Conservation (phyloP, 2,888 invertebrate genomes). For the Cryptus viduatorius region DNA sequence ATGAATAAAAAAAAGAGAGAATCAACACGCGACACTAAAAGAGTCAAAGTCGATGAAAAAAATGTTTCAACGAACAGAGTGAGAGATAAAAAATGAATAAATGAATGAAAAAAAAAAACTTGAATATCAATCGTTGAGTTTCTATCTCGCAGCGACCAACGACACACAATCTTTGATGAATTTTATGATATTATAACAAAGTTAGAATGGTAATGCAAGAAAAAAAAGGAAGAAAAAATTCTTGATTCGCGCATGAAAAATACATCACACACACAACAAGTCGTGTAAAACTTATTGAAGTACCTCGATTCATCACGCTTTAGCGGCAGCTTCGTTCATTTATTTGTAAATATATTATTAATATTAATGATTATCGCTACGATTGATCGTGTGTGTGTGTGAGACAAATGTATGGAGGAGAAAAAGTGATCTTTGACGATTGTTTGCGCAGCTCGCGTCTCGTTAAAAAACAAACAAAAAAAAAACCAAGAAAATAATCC, state of each 20-base stretch:
- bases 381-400: slow-evolving; percentile 32
- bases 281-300: slow-evolving; percentile 51
- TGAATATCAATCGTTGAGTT: slow-evolving; percentile 15
- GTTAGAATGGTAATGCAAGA: background rate
- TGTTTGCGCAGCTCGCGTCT: slow-evolving; percentile 47
- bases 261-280: slow-evolving; percentile 29
- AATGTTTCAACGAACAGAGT: background rate
- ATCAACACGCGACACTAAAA: background rate
- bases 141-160: slow-evolving; percentile 41
- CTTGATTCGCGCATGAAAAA: background rate
- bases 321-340: slow-evolving; percentile 65
- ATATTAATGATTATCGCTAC: slow-evolving; percentile 30
- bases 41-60: background rate
- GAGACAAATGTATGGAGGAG: slow-evolving; percentile 8
- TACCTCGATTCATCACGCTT: slow-evolving; percentile 56
- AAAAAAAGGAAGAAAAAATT: slow-evolving; percentile 12
- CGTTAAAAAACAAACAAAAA: slow-evolving; percentile 25
- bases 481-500: slow-evolving; percentile 1
- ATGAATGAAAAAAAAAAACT: slow-evolving; percentile 3
- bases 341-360: slow-evolving; percentile 58
- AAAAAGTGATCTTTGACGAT: slow-evolving; percentile 20
- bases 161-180: slow-evolving; percentile 34
- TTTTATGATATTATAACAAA: slow-evolving; percentile 18
- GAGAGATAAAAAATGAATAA: slow-evolving; percentile 9
- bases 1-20: background rate